These are phyloP conservation scores for Polyommatus iphigenia DNA, from an alignment of 2,888 invertebrate genomes.

Conservation along the genomic window DNA sequence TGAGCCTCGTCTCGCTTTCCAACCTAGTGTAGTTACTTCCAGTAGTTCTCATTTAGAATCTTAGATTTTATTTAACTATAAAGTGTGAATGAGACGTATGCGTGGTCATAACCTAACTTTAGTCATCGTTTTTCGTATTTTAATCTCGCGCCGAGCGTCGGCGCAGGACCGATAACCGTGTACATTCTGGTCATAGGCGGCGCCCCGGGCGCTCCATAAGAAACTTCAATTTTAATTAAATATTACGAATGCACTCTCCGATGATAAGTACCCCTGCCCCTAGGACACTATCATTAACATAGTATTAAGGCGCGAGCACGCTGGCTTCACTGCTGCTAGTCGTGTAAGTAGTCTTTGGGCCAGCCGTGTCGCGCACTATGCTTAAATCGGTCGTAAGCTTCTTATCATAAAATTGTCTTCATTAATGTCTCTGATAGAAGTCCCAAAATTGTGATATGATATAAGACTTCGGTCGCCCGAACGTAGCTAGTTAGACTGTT, in stretches of 20 bases:
- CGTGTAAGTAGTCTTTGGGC: background rate
- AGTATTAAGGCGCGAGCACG: background rate
- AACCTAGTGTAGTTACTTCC: constrained; percentile 64
- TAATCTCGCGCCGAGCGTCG: constrained; percentile 57
- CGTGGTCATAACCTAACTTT: constrained; percentile 66
- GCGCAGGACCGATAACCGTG: constrained; percentile 62
- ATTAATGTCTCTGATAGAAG: constrained; percentile 38
- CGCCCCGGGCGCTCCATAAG: constrained; percentile 56
- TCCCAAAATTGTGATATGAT: constrained; percentile 48
- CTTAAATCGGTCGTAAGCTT: constrained; percentile 35
- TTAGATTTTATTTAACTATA: constrained; percentile 65
- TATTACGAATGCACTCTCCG: constrained; percentile 35
- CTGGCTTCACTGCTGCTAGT: background rate
- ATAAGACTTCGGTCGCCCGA: constrained; percentile 42
- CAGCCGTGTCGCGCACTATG: background rate
- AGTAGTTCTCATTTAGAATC: constrained; percentile 64
- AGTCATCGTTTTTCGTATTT: constrained; percentile 59
- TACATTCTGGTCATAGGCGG: constrained; percentile 77
- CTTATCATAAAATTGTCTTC: constrained; percentile 33
- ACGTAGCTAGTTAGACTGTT: constrained; percentile 38
- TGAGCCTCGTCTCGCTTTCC: constrained; percentile 61
- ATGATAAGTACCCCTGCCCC: constrained; percentile 32
- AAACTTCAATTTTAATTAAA: constrained; percentile 48
- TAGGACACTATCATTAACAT: constrained; percentile 18
- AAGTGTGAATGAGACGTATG: constrained; percentile 67